A percentile compares a stretch with the other conserved stretches of the same genome.
Conservation (phyloP, 2,113 vertebrate genomes). For the Ramphastos sulfuratus region DNA sequence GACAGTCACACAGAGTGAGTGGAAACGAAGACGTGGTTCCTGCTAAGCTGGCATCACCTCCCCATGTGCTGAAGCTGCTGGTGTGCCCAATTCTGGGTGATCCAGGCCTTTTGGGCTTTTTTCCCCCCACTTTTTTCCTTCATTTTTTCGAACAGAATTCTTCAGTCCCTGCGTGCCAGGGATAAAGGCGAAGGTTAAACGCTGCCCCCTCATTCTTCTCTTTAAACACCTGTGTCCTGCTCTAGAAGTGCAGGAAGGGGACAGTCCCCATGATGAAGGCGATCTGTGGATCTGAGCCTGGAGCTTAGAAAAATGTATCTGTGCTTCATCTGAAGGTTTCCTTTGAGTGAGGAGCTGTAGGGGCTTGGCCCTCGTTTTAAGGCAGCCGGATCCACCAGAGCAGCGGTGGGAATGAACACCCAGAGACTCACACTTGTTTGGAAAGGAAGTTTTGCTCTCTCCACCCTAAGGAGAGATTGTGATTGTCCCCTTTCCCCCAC, state of each 20-base stretch:
- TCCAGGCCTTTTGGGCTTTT: neutral
- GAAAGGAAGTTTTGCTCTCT: slow-evolving; percentile 11
- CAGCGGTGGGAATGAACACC: neutral
- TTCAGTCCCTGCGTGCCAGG: neutral
- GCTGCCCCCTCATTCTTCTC: neutral
- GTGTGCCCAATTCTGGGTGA: neutral
- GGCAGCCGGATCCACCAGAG: neutral
- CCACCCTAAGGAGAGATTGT: neutral
- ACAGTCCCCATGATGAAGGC: neutral
- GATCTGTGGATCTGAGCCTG: slow-evolving; percentile 5
- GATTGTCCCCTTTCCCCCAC: slow-evolving; percentile 50
- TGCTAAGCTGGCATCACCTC: neutral
- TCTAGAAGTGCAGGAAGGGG: rapidly evolving
- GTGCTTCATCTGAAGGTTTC: slow-evolving; percentile 32
- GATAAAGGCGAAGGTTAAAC: neutral
- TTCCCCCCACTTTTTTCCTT: rapidly evolving
- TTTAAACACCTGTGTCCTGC: neutral
- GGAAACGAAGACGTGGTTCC: rapidly evolving
- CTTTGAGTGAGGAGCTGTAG: neutral
- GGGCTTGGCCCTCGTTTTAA: neutral
- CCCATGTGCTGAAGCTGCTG: neutral
- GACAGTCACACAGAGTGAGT: rapidly evolving
- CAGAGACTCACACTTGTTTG: neutral
- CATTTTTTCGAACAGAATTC: neutral
- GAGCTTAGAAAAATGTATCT: slow-evolving; percentile 21